Evolutionary conservation across 1,140 invertebrate species (phyloP), one percentile per base, ranked within the genome.

Genomic region (Drosophila pallidifrons): DNA sequence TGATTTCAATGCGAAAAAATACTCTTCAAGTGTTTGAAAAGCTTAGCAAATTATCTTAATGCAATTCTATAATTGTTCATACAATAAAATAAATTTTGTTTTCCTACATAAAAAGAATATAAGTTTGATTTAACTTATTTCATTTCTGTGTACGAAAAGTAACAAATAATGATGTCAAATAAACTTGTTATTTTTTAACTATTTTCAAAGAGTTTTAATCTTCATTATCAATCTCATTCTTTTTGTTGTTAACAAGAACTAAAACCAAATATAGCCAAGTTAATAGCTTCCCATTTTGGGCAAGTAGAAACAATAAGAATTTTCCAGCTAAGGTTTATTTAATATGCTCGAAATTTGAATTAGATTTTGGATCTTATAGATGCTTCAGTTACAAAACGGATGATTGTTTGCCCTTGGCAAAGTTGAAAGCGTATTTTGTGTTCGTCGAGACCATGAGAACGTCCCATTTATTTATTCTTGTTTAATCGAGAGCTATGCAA

Each of bases 401-500:
- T 3, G 41, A 13, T n/a, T 49, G 7, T 52, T 52, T 32, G 51
- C 51, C 51, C 51, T 54, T 54, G 51, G 30, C 49, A 52, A 8
- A 25, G 20, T 25, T 25, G 49, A n/a, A 30, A 16, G 45, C 16
- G 45, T 47, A 47, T 52, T 30, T 25, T 7, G 7, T 30, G 28
- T 57, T 57, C 32, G 54, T 32, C 32, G 32, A 54, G 16, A 41
- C 5, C 35, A 41, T 57, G 54, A 5, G 54, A 57, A 57, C 32
- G 51, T 16, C 28, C 51, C 68, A 46, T 55, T 47, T 46, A 57
- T 72, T 57, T 55, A 72, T 51, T 15, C 60, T 28, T 25, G 30
- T 57, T 64, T 43, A 63, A 61, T 41, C 51, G 46, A n/a, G 41
- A 55, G 61, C 35, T 45, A 41, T 43, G 65, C 75, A 77, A 67